Evolutionary conservation across 2,888 invertebrate genomes (phyloP), one percentile per base, ranked within the genome.

Genomic region (Dynastes hyllus): DNA sequence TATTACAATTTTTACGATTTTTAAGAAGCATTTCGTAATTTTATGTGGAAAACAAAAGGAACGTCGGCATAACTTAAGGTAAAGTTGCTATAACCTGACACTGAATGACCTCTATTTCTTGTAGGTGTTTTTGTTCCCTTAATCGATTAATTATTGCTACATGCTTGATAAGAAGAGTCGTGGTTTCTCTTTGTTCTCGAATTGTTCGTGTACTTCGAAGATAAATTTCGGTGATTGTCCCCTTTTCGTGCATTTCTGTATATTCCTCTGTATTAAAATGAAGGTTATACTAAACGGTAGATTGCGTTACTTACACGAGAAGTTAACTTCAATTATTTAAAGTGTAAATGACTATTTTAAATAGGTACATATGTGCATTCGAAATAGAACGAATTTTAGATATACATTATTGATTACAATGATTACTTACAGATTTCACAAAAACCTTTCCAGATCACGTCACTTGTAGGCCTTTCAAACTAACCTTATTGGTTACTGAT

Each of bases 1-100:
- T 75, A 75, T 75, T 75, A 75, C 61, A 61, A 75, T 75, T 75
- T 75, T 75, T 75, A 75, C 73, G 73, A 75, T 75, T 75, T 75
- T 75, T 58, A 75, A 75, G 73, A 61, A 75, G 40, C 61, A 75
- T 61, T 75, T 40, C 27, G 61, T 63, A 45, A 71, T 75, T 58
- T 50, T 61, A 61, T 9, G 58, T 45, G 61, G 45, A 45, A 75
- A 75, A 61, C 61, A 75, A 61, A 75, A 75, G 61, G 61, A 50
- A 22, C 37, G 5, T 16, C 61, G 13, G 73, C 61, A 61, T 58
- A 61, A 75, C 61, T 75, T 75, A 61, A 22, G 73, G 73, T 61
- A 22, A 32, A 75, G 61, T 75, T 75, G 50, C 45, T 61, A 45
- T 61, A 75, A 75, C 73, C 61, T 58, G 61, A 75, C 16, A 45